A percentile compares a stretch with the other conserved stretches of the same genome.
These are phyloP conservation scores for Steinernema scapterisci DNA, from an alignment of 2,888 invertebrate genomes.

Conservation along the genomic window DNA sequence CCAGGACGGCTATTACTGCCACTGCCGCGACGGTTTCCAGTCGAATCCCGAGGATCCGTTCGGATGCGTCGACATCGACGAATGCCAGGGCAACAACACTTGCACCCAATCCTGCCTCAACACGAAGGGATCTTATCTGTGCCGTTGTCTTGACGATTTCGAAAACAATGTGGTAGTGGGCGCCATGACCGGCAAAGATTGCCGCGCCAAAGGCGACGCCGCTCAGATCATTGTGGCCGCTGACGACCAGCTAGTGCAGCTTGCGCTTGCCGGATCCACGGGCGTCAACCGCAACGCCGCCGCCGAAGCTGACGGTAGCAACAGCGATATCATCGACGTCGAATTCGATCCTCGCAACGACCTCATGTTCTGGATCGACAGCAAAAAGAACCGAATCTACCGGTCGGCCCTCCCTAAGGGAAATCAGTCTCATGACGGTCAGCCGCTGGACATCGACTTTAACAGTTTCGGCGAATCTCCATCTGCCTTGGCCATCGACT, in stretches of 20 bases:
- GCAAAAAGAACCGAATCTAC: constrained; percentile 35
- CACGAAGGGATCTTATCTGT: constrained; percentile 85
- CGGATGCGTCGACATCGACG: constrained; percentile 69
- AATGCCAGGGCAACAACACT: constrained; percentile 75
- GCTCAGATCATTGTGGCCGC: constrained; percentile 61
- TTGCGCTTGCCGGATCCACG: constrained; percentile 52
- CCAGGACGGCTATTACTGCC: constrained; percentile 82
- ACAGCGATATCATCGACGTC: constrained; percentile 83
- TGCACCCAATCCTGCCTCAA: constrained; percentile 93
- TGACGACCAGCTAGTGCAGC: constrained; percentile 58
- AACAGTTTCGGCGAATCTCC: constrained; percentile 71
- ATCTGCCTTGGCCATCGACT: constrained; percentile 87
- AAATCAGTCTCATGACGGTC: constrained; percentile 66
- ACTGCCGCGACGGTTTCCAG: constrained; percentile 90
- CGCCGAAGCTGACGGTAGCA: constrained; percentile 62
- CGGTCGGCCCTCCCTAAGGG: constrained; percentile 61
- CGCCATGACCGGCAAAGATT: constrained; percentile 67
- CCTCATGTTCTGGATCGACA: constrained; percentile 82
- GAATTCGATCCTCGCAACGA: constrained; percentile 74
- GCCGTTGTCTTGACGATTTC: constrained; percentile 76
- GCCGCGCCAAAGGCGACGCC: constrained; percentile 63
- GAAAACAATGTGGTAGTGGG: constrained; percentile 67
- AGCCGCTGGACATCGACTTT: constrained; percentile 63
- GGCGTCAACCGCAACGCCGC: constrained; percentile 63
- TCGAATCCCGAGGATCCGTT: constrained; percentile 62